Base-by-base conservation (phyloP, 2,113 vertebrate species). In the Scalopus aquaticus region DNA sequence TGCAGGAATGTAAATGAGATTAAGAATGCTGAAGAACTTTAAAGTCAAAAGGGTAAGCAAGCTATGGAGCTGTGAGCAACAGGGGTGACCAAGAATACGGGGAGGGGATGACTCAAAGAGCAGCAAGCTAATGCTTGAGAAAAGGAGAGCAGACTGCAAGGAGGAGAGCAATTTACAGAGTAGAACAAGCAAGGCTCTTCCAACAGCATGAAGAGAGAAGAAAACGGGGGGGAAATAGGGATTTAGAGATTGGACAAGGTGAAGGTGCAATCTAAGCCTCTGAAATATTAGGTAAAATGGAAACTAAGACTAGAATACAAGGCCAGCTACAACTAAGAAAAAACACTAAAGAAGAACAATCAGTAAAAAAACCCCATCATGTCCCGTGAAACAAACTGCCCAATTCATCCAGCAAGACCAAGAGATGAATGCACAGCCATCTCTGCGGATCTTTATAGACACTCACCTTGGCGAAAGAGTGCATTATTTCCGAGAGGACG, bases 401-500 rank as follows among this genome's bases (percentile, higher is more conserved):
- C 6, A 78, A 65, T 56, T 42, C 78, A 78, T 54, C 74, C 9
- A 72, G 26, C 19, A 87, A 85, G n/a, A 81, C 20, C 35, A 94
- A 49, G 51, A 72, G 51, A 72, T 15, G 1, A 70, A 90, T 28
- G 78, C 4, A 54, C 1, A 65, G 35, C 4, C 4, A 12, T 35
- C 12, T 62, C 1, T 0, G 51, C 9, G 15, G 12, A 30, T 4
- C 2, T 88, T 2, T 64, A 42, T 77, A 72, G 22, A 79, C n/a
- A 62, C 0, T 97, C 96, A 99, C 99, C 99, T 99, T 99, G 54
- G 99, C 99, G 89, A 99, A 99, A 19, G 99, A 99, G 97, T 99
- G 99, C 99, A 99, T 99, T 93, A 99, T 99, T 98, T 99, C 99
- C 0, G 99, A 99, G 62, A 99, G 98, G 92, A 99, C 99, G 49